phyloP scores from a whole-genome alignment of 2,797 vertebrate species.

The Pelodytes ibericus region DNA sequence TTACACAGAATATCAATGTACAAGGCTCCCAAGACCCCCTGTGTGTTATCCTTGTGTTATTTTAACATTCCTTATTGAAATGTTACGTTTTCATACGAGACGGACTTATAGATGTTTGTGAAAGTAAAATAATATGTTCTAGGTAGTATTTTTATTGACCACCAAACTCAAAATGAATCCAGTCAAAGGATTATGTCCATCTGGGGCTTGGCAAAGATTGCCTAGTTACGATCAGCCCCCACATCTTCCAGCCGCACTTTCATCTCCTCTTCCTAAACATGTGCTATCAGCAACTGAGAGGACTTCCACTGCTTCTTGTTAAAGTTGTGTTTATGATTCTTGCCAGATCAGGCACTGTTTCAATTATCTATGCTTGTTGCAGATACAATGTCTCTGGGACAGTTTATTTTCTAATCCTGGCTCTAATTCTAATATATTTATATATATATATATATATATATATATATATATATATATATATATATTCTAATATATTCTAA shows the following conservation, averaged over 20 bases:
- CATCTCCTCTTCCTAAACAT: constrained; percentile 32
- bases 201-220: background rate
- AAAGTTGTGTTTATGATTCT: constrained; percentile 12
- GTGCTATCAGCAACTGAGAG: constrained; percentile 36
- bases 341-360: constrained; percentile 14
- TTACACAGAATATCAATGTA: too few relatives aligned
- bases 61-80: too few relatives aligned
- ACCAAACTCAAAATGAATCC: too few relatives aligned
- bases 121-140: too few relatives aligned
- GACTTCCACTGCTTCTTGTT: constrained; percentile 16
- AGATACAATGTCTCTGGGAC: background rate
- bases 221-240: constrained; percentile 23
- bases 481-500: background rate
- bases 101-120: too few relatives aligned
- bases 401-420: constrained; percentile 1
- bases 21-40: too few relatives aligned
- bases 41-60: too few relatives aligned
- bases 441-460: too few relatives aligned
- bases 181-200: background rate
- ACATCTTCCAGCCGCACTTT: constrained; percentile 21
- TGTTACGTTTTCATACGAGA: too few relatives aligned
- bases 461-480: too few relatives aligned
- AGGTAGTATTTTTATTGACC: too few relatives aligned
- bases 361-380: constrained; percentile 11
- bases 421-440: too few relatives aligned